These are phyloP conservation scores for Macropis europaea DNA, from an alignment of 2,888 invertebrate genomes.

Conservation along the genomic window DNA sequence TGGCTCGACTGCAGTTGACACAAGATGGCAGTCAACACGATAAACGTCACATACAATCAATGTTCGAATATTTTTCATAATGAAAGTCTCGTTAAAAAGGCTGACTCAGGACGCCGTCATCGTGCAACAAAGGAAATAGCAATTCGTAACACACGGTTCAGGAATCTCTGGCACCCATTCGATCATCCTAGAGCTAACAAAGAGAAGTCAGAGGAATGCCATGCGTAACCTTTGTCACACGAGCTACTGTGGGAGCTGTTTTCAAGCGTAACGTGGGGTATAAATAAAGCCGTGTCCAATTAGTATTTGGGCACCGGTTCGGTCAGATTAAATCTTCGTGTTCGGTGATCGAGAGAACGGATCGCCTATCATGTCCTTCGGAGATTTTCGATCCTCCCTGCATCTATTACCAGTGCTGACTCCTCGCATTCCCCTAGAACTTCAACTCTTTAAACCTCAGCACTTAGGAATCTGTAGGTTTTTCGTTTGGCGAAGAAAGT, in stretches of 20 bases:
- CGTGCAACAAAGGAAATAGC: not conserved
- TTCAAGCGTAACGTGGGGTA: conserved; percentile 28
- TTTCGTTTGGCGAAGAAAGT: too few species aligned
- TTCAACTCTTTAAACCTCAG: not conserved
- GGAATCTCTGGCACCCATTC: conserved; percentile 36
- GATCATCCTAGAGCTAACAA: conserved; percentile 18
- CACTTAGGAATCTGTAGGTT: too few species aligned
- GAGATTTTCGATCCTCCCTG: not conserved
- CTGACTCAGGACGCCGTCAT: not conserved
- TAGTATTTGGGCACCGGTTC: conserved; percentile 54
- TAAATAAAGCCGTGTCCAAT: conserved; percentile 65
- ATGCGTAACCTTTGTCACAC: conserved; percentile 47
- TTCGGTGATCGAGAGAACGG: conserved; percentile 28
- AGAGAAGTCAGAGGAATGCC: conserved; percentile 42
- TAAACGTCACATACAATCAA: too few species aligned
- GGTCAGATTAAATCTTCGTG: conserved; percentile 48
- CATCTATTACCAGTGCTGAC: conserved; percentile 46
- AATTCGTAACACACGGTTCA: not conserved
- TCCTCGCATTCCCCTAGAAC: conserved; percentile 41
- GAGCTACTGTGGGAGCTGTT: conserved; percentile 57
- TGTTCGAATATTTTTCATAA: too few species aligned
- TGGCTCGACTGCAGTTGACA: too few species aligned
- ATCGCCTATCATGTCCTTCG: conserved; percentile 16
- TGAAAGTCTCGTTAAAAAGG: conserved; percentile 10
- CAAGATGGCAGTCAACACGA: too few species aligned